Percentiles rank a stretch among this genome's conserved stretches.
Conservation (phyloP, 2,888 invertebrate genomes). For the Oxycera nigricornis region DNA sequence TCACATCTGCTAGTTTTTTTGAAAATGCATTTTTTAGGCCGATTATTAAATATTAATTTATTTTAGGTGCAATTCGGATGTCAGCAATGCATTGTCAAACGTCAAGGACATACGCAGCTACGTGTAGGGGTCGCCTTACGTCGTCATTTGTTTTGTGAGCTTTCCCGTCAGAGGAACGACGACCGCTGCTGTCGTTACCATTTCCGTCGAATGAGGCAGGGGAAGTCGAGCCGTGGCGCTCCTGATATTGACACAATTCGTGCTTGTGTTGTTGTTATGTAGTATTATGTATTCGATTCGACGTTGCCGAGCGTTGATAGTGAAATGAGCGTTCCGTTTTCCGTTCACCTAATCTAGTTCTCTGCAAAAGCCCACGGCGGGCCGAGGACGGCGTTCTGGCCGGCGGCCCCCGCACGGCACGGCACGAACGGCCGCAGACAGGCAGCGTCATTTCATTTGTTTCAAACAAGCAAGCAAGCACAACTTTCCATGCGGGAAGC, state of each 20-base stretch:
- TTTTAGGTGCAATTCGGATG: too few species aligned
- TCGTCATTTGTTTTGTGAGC: too few species aligned
- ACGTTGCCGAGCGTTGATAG: not conserved
- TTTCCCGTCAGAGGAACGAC: not conserved
- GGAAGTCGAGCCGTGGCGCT: not conserved
- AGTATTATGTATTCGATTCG: too few species aligned
- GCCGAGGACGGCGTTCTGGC: not conserved
- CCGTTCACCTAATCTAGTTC: not conserved
- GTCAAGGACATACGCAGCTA: too few species aligned
- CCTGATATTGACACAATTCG: not conserved
- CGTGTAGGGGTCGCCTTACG: not conserved
- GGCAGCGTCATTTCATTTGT: too few species aligned
- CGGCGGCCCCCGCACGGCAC: not conserved
- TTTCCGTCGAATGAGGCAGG: not conserved
- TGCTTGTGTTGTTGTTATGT: not conserved
- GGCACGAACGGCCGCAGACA: not conserved
- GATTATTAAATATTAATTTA: too few species aligned
- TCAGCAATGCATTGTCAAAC: too few species aligned
- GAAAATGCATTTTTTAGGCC: too few species aligned
- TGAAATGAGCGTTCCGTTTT: not conserved
- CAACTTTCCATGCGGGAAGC: conserved; percentile 3
- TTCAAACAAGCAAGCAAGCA: not conserved
- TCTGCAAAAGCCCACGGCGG: not conserved
- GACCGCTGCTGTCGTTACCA: not conserved
- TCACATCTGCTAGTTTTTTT: too few species aligned